These are phyloP conservation scores for Argyrosomus regius DNA, from an alignment of 2,797 vertebrate genomes.

Conservation along the genomic window DNA sequence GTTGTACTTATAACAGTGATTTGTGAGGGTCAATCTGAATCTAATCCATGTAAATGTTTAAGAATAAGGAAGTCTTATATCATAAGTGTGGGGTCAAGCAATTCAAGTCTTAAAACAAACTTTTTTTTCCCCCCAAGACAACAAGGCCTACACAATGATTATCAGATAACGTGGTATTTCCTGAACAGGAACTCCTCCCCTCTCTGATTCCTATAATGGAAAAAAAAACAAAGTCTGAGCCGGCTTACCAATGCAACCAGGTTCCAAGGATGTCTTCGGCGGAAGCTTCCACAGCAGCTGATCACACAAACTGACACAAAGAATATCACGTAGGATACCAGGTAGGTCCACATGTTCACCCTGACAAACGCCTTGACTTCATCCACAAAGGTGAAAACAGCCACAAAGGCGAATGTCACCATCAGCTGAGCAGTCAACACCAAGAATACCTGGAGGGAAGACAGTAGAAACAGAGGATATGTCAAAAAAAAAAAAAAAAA, in stretches of 20 bases:
- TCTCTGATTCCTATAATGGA: not conserved
- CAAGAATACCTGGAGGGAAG: constrained; percentile 89
- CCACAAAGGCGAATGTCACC: constrained; percentile 92
- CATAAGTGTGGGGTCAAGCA: not conserved
- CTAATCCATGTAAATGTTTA: not conserved
- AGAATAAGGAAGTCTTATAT: not conserved
- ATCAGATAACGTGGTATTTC: constrained; percentile 2
- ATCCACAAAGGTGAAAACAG: constrained; percentile 90
- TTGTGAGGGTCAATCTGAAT: not conserved
- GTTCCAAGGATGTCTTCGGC: constrained; percentile 94
- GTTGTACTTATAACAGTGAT: not conserved
- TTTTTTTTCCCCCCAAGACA: not conserved
- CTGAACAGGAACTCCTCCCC: not conserved
- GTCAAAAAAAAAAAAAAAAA: not conserved
- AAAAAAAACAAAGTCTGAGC: not conserved
- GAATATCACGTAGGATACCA: constrained; percentile 91
- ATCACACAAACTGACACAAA: constrained; percentile 89
- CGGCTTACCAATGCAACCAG: constrained; percentile 89
- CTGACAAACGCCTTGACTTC: constrained; percentile 87
- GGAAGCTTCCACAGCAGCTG: constrained; percentile 92
- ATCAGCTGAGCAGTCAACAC: constrained; percentile 91
- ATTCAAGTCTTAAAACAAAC: not conserved
- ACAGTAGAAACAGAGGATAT: not conserved
- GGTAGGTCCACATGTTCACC: constrained; percentile 89
- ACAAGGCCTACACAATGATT: not conserved